Evolutionary conservation across 2,113 vertebrate genomes (phyloP).

Genomic region (Gavialis gangeticus): DNA sequence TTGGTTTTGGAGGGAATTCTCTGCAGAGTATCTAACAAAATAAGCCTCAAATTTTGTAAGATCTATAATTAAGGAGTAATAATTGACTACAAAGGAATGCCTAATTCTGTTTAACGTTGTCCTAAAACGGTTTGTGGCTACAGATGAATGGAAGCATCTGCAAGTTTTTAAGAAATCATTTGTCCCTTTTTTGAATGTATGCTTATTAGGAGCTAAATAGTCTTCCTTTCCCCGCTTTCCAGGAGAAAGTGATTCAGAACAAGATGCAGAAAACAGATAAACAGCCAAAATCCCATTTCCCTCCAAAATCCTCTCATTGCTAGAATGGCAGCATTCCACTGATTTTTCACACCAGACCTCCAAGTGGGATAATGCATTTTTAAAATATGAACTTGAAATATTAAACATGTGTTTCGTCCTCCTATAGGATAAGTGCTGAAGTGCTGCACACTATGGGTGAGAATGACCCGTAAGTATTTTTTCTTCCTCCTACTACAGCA

Average conservation of each 20-base stretch:
- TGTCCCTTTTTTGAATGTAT: conserved; percentile 36
- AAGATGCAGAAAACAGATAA: conserved; percentile 54
- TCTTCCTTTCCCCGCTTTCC: conserved; percentile 25
- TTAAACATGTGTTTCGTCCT: conserved; percentile 74
- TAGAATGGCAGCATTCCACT: conserved; percentile 57
- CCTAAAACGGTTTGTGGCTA: conserved; percentile 38
- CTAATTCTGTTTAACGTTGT: conserved; percentile 33
- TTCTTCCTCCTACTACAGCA: conserved; percentile 79
- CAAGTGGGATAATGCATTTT: conserved; percentile 75
- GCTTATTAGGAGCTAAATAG: conserved; percentile 27
- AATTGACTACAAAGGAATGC: conserved; percentile 31
- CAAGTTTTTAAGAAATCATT: not conserved
- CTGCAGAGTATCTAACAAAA: not conserved
- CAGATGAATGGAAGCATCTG: conserved; percentile 57
- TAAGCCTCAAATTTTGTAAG: conserved; percentile 29
- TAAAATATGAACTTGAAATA: conserved; percentile 79
- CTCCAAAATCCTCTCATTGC: conserved; percentile 55
- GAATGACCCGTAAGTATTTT: conserved; percentile 82
- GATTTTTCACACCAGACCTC: conserved; percentile 75
- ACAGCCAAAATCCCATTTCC: conserved; percentile 32
- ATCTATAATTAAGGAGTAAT: not conserved
- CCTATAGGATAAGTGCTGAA: conserved; percentile 71
- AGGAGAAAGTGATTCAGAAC: not conserved
- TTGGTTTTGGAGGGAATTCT: conserved; percentile 22
- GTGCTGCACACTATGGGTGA: conserved; percentile 77